Conservation (phyloP, 2,797 vertebrate species). For the Poecilia gillii region DNA sequence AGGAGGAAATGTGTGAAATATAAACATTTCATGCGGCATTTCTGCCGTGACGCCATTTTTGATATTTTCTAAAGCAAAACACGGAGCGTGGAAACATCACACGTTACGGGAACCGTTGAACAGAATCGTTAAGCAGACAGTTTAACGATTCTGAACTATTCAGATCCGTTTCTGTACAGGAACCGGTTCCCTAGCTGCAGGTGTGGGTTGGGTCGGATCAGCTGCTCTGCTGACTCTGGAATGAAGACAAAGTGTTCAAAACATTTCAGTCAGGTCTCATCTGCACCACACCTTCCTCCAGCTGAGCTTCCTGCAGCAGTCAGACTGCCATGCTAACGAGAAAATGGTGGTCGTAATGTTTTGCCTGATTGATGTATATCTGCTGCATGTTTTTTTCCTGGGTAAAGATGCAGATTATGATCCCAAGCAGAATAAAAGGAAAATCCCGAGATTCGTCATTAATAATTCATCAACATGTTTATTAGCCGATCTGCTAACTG, state of each 20-base stretch:
- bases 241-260: conserved; percentile 38
- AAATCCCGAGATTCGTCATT: neutral
- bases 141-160: no score
- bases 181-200: neutral
- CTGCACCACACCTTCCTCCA: neutral
- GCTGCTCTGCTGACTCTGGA: conserved; percentile 40
- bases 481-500: neutral
- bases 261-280: conserved; percentile 22
- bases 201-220: neutral
- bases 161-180: no score
- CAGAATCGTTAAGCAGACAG: no score
- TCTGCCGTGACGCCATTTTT: no score
- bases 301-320: neutral
- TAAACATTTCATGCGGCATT: no score
- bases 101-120: no score
- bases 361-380: neutral
- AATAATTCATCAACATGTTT: neutral
- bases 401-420: neutral
- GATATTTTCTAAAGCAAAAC: no score
- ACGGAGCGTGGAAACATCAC: no score
- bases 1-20: no score
- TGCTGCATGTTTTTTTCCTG: neutral
- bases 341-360: neutral
- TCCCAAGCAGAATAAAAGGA: neutral
- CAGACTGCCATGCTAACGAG: neutral